Conservation (phyloP, 2,797 vertebrate genomes). For the Ctenopoma kingsleyae region DNA sequence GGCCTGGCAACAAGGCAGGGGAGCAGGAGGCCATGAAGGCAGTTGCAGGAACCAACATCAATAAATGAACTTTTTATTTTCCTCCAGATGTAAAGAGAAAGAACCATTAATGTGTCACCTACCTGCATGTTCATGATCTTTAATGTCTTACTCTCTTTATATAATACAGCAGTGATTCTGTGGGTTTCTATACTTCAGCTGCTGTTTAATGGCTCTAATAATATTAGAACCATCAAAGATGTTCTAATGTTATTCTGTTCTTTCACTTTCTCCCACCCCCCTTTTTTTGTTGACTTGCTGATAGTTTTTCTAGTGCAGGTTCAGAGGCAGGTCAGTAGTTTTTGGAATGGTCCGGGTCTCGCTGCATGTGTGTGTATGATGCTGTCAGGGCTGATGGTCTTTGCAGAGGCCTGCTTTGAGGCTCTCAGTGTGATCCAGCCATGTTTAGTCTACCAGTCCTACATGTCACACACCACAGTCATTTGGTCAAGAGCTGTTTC, state of each 20-base stretch:
- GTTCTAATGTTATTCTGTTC: neutral
- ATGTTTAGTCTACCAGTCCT: conserved; percentile 75
- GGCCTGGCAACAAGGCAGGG: neutral
- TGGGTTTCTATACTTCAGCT: neutral
- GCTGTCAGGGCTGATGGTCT: conserved; percentile 3
- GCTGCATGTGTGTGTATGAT: conserved; percentile 17
- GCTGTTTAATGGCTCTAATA: too few species aligned
- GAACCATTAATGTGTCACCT: neutral
- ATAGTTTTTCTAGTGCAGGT: conserved; percentile 50
- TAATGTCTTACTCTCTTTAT: neutral
- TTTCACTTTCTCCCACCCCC: too few species aligned
- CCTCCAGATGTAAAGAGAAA: neutral
- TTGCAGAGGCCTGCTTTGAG: conserved; percentile 61
- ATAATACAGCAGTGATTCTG: neutral
- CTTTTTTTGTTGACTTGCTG: conserved; percentile 36
- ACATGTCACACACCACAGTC: conserved; percentile 69
- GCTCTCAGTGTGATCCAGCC: conserved; percentile 67
- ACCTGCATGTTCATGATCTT: neutral
- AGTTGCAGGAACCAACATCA: conserved; percentile 19
- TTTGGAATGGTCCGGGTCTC: conserved; percentile 37
- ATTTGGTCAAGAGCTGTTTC: conserved; percentile 77
- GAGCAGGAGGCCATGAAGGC: conserved; percentile 10
- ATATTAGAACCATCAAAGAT: too few species aligned
- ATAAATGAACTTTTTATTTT: conserved; percentile 20
- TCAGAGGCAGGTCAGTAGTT: conserved; percentile 61